Evolutionary conservation across 2,113 vertebrate genomes (phyloP).

Genomic region (Callospermophilus lateralis): DNA sequence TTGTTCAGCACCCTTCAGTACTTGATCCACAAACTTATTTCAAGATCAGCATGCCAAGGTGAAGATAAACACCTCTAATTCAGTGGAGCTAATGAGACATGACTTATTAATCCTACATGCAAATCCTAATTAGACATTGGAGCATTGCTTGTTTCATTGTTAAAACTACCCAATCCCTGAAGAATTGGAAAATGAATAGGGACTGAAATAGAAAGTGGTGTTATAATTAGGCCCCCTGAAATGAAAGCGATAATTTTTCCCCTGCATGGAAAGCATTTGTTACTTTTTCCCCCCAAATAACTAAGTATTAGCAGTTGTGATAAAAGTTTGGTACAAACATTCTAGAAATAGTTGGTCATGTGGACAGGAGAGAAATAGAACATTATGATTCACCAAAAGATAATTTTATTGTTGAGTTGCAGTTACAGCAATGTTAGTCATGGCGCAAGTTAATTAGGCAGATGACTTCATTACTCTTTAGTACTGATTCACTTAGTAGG

Average conservation of each 20-base stretch:
- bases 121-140: conserved; percentile 87
- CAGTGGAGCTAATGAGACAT: conserved; percentile 84
- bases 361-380: conserved; percentile 50
- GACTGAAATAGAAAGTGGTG: conserved; percentile 80
- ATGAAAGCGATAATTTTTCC: conserved; percentile 78
- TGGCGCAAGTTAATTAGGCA: conserved; percentile 79
- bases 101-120: conserved; percentile 88
- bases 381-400: conserved; percentile 64
- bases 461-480: conserved; percentile 78
- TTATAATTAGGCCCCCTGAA: conserved; percentile 85
- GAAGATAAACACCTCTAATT: conserved; percentile 87
- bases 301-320: conserved; percentile 74
- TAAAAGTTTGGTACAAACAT: conserved; percentile 69
- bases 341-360: conserved; percentile 59
- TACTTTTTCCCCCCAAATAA: conserved; percentile 76
- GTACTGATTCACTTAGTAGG: conserved; percentile 69
- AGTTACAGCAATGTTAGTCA: conserved; percentile 56
- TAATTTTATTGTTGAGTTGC: conserved; percentile 77
- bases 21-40: conserved; percentile 85
- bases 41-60: conserved; percentile 85
- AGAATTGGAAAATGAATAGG: conserved; percentile 81
- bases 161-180: conserved; percentile 83
- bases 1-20: conserved; percentile 82
- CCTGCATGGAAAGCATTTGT: conserved; percentile 69
- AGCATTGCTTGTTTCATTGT: conserved; percentile 84